phyloP scores from a whole-genome alignment of 1,140 invertebrate genomes.

The Conopomorpha cramerella region DNA sequence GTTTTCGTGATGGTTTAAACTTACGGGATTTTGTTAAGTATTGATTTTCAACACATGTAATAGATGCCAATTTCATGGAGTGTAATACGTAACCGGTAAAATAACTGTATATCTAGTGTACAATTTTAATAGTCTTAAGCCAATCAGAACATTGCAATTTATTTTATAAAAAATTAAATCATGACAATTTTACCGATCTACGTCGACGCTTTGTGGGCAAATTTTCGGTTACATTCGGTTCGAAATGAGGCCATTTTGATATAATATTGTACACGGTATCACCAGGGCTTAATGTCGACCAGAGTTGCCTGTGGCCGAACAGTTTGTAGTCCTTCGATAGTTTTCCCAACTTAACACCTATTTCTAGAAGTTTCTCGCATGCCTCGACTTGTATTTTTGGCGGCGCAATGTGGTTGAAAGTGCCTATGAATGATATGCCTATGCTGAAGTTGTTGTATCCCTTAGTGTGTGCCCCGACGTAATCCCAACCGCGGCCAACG shows the following conservation, averaged over 20 bases:
- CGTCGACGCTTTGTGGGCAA: too few relatives aligned
- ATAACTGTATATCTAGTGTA: too few relatives aligned
- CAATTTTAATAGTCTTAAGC: too few relatives aligned
- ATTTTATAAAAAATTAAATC: too few relatives aligned
- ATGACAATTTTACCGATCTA: too few relatives aligned
- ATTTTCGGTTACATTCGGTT: too few relatives aligned
- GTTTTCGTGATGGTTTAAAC: too few relatives aligned
- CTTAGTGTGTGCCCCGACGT: constrained; percentile 67
- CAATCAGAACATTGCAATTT: too few relatives aligned
- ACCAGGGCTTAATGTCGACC: constrained; percentile 67
- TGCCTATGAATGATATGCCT: constrained; percentile 73
- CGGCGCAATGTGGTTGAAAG: constrained; percentile 56
- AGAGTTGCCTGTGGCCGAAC: constrained; percentile 66
- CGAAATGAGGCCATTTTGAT: constrained; percentile 65
- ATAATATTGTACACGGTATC: constrained; percentile 61
- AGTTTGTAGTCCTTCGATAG: constrained; percentile 63
- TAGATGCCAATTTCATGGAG: too few relatives aligned
- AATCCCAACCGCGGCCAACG: constrained; percentile 70
- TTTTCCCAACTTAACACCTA: constrained; percentile 58
- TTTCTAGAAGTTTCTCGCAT: constrained; percentile 58
- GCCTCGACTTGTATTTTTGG: constrained; percentile 58
- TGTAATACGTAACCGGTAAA: too few relatives aligned
- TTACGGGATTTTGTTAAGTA: too few relatives aligned
- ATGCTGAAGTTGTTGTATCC: constrained; percentile 67
- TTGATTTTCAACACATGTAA: too few relatives aligned